Evolutionary conservation across 2,797 vertebrate species (phyloP).

Genomic region (Anomalospiza imberbis): DNA sequence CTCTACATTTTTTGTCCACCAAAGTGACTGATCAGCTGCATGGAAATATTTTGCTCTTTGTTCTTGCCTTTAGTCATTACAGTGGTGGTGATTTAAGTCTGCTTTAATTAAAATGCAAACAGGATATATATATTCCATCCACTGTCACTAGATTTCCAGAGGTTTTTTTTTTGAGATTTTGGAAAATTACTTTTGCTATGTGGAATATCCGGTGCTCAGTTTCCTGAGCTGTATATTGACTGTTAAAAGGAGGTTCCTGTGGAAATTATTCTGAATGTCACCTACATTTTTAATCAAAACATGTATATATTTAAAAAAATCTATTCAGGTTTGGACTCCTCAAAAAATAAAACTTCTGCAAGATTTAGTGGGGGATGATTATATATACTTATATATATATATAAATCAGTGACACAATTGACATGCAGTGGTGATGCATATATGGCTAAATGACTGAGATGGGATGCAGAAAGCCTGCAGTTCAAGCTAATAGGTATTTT

Average conservation of each 20-base stretch:
- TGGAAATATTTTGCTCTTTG: conserved; percentile 10
- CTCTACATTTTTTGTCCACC: neutral
- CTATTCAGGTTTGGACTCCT: neutral
- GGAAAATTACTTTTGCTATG: conserved; percentile 25
- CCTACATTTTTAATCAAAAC: neutral
- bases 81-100: neutral
- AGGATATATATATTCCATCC: neutral
- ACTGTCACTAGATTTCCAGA: neutral
- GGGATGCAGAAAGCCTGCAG: conserved; percentile 25
- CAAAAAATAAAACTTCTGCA: neutral
- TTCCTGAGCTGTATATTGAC: conserved; percentile 23
- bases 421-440: neutral
- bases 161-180: conserved; percentile 7
- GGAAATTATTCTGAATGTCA: conserved; percentile 7
- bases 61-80: neutral
- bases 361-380: neutral
- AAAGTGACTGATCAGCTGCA: neutral
- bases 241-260: conserved; percentile 44
- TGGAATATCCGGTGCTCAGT: neutral
- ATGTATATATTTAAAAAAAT: neutral
- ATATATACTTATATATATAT: neutral
- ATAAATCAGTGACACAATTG: neutral
- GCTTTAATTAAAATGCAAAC: conserved; percentile 13
- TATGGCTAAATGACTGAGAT: neutral
- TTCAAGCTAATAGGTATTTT: conserved; percentile 52